Conservation (phyloP, 1,140 invertebrate genomes). For the Lasioglossum baleicum region DNA sequence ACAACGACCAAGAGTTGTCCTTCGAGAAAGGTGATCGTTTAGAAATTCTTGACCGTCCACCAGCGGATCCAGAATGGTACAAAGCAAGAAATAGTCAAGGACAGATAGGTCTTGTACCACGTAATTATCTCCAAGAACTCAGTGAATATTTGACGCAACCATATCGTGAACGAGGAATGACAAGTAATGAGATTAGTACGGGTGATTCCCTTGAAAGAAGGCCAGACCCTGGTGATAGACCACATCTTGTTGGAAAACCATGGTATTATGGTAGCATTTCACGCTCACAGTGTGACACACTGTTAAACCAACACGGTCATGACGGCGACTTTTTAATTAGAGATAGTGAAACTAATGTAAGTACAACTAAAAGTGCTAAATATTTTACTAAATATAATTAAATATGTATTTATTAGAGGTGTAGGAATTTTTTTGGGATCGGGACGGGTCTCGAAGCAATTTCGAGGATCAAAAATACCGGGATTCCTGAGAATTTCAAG, state of each 20-base stretch:
- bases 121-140: slow-evolving; percentile 97
- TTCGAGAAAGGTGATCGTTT: slow-evolving; percentile 97
- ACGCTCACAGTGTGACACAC: slow-evolving; percentile 95
- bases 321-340: slow-evolving; percentile 99
- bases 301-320: slow-evolving; percentile 95
- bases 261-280: slow-evolving; percentile 99
- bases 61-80: slow-evolving; percentile 99
- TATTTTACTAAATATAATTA: background rate
- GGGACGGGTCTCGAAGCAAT: too few relatives aligned
- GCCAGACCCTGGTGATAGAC: slow-evolving; percentile 81
- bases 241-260: slow-evolving; percentile 88
- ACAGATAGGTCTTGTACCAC: slow-evolving; percentile 94
- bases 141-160: slow-evolving; percentile 93
- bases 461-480: too few relatives aligned
- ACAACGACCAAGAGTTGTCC: slow-evolving; percentile 97
- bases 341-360: slow-evolving; percentile 99
- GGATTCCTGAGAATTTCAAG: too few relatives aligned
- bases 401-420: too few relatives aligned
- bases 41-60: slow-evolving; percentile 96
- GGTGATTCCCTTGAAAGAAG: slow-evolving; percentile 78
- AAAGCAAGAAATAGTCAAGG: slow-evolving; percentile 95
- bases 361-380: slow-evolving; percentile 69
- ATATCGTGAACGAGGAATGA: slow-evolving; percentile 83
- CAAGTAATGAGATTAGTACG: slow-evolving; percentile 78
- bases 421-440: too few relatives aligned